Evolutionary conservation across 2,113 vertebrate species (phyloP).

Genomic region (Clarias macrocephalus): DNA sequence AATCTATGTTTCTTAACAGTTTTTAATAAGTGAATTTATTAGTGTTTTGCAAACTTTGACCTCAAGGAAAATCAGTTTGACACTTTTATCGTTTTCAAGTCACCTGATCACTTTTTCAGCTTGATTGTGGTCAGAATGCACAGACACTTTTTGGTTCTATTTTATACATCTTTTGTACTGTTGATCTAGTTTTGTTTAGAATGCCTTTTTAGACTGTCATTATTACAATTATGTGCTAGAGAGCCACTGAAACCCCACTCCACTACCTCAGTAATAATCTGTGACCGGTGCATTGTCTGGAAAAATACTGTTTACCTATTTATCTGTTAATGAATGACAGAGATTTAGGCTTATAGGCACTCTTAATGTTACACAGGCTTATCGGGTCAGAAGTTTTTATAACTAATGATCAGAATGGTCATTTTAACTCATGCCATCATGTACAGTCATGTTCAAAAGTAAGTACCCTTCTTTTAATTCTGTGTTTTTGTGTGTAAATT

Average conservation of each 20-base stretch:
- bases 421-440: not conserved
- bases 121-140: conserved; percentile 48
- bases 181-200: conserved; percentile 29
- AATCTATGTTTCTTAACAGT: not conserved
- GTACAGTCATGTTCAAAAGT: too few relatives aligned
- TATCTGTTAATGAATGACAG: conserved; percentile 50
- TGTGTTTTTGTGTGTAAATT: too few relatives aligned
- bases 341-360: conserved; percentile 10
- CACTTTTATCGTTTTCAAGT: conserved; percentile 27
- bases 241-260: conserved; percentile 44
- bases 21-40: not conserved
- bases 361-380: conserved; percentile 44
- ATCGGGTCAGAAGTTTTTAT: not conserved
- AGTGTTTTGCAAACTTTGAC: conserved; percentile 24
- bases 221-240: conserved; percentile 47
- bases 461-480: too few relatives aligned
- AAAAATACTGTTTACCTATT: conserved; percentile 52
- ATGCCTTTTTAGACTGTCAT: conserved; percentile 25
- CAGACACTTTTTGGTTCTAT: conserved; percentile 50
- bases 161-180: conserved; percentile 35
- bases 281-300: conserved; percentile 50
- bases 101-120: conserved; percentile 25
- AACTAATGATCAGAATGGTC: not conserved
- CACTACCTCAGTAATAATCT: conserved; percentile 66
- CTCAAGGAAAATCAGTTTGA: conserved; percentile 9